Evolutionary conservation across 2,888 invertebrate genomes (phyloP).

Genomic region (Chouioia cunea): DNA sequence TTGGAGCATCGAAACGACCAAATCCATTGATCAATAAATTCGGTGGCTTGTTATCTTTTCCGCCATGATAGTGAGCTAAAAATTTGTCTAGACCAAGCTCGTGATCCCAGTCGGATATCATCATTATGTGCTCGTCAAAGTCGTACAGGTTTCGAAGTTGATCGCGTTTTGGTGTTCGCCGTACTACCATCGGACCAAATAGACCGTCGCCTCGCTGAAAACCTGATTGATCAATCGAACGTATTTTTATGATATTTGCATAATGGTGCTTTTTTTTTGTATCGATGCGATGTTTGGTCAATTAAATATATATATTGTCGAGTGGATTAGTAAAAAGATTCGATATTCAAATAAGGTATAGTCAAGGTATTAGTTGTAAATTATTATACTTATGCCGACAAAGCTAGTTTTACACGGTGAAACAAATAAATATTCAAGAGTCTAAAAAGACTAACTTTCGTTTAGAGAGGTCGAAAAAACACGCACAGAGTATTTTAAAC

Average conservation of each 20-base stretch:
- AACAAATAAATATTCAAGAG: no score
- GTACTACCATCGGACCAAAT: conserved; percentile 83
- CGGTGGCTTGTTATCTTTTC: conserved; percentile 85
- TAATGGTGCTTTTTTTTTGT: no score
- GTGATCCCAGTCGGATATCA: conserved; percentile 87
- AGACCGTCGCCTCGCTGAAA: conserved; percentile 90
- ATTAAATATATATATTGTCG: no score
- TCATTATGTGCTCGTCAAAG: conserved; percentile 83
- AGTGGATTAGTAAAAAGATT: no score
- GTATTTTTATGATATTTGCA: background rate
- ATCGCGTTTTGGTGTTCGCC: conserved; percentile 76
- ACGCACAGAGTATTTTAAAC: no score
- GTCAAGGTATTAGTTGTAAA: no score
- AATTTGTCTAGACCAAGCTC: conserved; percentile 80
- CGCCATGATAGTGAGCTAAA: conserved; percentile 86
- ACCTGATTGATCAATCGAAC: conserved; percentile 68
- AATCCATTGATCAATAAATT: conserved; percentile 86
- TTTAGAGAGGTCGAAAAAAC: no score
- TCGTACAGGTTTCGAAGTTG: conserved; percentile 81
- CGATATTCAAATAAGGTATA: no score
- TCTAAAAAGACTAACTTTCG: no score
- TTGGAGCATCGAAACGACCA: conserved; percentile 72
- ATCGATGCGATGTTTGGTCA: no score
- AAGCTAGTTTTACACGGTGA: no score
- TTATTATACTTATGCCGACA: no score